Evolutionary conservation across 2,888 invertebrate genomes (phyloP).

Genomic region (Chouioia cunea): DNA sequence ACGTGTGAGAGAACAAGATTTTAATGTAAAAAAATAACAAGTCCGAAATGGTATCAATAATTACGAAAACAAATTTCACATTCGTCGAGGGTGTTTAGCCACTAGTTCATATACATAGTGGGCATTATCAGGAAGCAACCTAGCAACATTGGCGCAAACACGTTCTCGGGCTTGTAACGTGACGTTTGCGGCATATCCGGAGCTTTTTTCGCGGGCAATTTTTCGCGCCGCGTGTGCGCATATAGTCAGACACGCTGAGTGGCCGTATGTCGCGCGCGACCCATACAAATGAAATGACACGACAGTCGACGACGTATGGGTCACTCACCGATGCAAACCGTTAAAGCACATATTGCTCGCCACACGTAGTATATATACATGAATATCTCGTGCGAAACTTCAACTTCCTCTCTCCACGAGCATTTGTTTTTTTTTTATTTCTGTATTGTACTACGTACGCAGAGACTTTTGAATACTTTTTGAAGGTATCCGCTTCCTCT

Average conservation of each 20-base stretch:
- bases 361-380: neutral
- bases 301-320: constrained; percentile 36
- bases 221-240: constrained; percentile 26
- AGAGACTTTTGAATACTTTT: neutral
- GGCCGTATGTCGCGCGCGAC: constrained; percentile 3
- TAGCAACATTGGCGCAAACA: neutral
- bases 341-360: constrained; percentile 36
- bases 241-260: neutral
- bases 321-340: constrained; percentile 45
- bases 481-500: too few relatives aligned
- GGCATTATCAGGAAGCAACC: too few relatives aligned
- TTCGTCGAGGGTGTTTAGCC: too few relatives aligned
- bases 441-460: constrained; percentile 1
- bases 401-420: neutral
- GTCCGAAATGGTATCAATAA: too few relatives aligned
- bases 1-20: too few relatives aligned
- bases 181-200: neutral
- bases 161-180: neutral
- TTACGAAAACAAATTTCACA: too few relatives aligned
- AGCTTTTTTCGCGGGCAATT: constrained; percentile 10
- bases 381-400: constrained; percentile 15
- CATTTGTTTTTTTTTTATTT: neutral
- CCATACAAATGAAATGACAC: constrained; percentile 39
- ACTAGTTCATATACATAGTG: too few relatives aligned
- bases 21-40: constrained; percentile 2